These are phyloP conservation scores for Diadumene lineata DNA, from an alignment of 92 coral and sea anemone genomes.

Conservation along the genomic window DNA sequence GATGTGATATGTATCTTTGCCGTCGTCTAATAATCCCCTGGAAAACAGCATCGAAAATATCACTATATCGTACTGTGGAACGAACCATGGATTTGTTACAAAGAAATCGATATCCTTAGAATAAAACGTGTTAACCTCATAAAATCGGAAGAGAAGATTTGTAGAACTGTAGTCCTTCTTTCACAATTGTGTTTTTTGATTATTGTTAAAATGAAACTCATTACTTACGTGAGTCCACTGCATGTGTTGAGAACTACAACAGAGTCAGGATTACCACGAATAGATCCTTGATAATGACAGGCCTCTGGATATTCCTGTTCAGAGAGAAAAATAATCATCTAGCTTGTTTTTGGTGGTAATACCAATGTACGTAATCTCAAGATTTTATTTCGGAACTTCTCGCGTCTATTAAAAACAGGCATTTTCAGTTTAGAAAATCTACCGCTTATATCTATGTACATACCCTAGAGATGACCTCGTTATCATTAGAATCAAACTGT, in stretches of 20 bases:
- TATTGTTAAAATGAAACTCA: no score
- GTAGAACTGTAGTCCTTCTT: neutral
- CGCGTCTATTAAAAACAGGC: neutral
- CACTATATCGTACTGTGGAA: no score
- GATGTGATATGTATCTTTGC: slow-evolving; percentile 41
- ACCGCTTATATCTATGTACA: neutral
- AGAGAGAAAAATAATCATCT: neutral
- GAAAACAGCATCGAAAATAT: no score
- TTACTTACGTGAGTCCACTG: slow-evolving; percentile 57
- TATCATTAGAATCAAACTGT: slow-evolving; percentile 44
- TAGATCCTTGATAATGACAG: slow-evolving; percentile 70
- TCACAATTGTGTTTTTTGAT: neutral
- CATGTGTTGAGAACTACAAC: slow-evolving; percentile 59
- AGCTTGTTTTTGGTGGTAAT: neutral
- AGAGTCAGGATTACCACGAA: slow-evolving; percentile 51
- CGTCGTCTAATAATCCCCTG: slow-evolving; percentile 66
- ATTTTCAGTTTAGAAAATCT: neutral
- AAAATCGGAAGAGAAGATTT: no score
- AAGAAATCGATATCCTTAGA: neutral
- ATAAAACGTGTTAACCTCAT: no score
- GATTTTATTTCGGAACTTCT: neutral
- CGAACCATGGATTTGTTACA: neutral
- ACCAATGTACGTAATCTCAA: neutral
- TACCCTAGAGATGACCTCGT: slow-evolving; percentile 38
- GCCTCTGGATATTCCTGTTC: slow-evolving; percentile 36